A percentile compares a stretch with the other conserved stretches of the same genome.
Conservation (phyloP, 37 sponge, comb jelly and placozoan species). For the Petrosia ficiformis region DNA sequence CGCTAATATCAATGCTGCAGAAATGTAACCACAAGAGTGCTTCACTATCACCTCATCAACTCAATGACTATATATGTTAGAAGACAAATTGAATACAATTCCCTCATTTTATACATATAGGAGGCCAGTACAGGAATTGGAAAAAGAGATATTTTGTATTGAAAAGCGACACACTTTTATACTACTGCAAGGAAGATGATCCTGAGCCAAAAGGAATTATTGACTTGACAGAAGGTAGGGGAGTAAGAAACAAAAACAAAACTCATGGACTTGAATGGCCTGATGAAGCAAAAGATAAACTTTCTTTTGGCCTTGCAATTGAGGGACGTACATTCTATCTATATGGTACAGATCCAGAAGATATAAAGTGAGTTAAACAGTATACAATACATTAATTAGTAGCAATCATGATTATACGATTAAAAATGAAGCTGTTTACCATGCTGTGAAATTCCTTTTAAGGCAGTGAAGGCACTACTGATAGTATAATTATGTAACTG, state of each 20-base stretch:
- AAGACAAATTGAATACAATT: no score
- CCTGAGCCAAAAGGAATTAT: conserved; percentile 34
- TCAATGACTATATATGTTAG: no score
- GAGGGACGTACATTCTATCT: conserved; percentile 59
- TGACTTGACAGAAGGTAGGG: conserved; percentile 44
- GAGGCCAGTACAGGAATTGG: conserved; percentile 61
- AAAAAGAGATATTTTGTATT: conserved; percentile 63
- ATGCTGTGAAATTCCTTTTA: no score
- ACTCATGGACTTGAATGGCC: conserved; percentile 50
- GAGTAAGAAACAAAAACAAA: conserved; percentile 29
- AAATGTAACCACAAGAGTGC: no score
- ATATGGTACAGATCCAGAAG: conserved; percentile 36
- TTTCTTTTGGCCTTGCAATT: conserved; percentile 53
- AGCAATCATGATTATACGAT: no score
- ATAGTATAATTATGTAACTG: no score
- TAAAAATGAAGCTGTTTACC: no score
- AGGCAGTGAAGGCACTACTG: no score
- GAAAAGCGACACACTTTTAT: conserved; percentile 16
- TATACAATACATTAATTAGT: no score
- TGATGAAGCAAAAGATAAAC: conserved; percentile 19
- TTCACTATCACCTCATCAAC: no score
- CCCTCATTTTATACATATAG: no score
- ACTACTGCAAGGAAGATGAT: conserved; percentile 48
- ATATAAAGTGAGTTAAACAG: conserved; percentile 39
- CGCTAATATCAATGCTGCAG: no score